phyloP scores from a whole-genome alignment of 2,797 vertebrate species.

The Clarias laeviceps region DNA sequence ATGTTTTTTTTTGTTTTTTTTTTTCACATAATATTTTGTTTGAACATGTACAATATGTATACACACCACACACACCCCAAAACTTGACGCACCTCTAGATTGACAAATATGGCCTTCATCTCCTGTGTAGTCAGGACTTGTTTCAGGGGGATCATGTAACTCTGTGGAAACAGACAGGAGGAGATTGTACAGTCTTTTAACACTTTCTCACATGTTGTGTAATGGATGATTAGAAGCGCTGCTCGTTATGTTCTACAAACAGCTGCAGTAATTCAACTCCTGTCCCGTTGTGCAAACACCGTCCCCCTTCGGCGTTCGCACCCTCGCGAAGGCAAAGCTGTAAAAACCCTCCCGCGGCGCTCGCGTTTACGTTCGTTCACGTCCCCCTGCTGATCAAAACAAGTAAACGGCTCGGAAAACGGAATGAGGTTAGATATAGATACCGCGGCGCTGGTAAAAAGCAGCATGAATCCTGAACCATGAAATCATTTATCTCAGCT shows the following conservation, averaged over 20 bases:
- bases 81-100: slow-evolving; percentile 84
- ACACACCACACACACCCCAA: too few species aligned
- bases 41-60: too few species aligned
- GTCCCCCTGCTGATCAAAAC: neutral
- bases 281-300: neutral
- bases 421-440: neutral
- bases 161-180: slow-evolving; percentile 72
- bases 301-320: neutral
- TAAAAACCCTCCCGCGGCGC: neutral
- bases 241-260: slow-evolving; percentile 4
- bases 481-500: slow-evolving; percentile 57
- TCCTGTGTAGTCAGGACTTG: slow-evolving; percentile 87
- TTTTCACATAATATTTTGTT: too few species aligned
- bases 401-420: neutral
- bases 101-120: slow-evolving; percentile 94
- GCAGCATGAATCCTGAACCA: slow-evolving; percentile 44
- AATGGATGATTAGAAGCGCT: neutral
- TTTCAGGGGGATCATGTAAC: slow-evolving; percentile 92
- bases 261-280: slow-evolving; percentile 16
- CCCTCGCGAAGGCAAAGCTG: neutral
- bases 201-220: neutral
- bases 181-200: neutral
- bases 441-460: neutral
- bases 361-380: neutral
- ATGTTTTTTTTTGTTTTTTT: too few species aligned